Evolutionary conservation across 2,888 invertebrate species (phyloP).

Genomic region (Cantharis flavilabris): DNA sequence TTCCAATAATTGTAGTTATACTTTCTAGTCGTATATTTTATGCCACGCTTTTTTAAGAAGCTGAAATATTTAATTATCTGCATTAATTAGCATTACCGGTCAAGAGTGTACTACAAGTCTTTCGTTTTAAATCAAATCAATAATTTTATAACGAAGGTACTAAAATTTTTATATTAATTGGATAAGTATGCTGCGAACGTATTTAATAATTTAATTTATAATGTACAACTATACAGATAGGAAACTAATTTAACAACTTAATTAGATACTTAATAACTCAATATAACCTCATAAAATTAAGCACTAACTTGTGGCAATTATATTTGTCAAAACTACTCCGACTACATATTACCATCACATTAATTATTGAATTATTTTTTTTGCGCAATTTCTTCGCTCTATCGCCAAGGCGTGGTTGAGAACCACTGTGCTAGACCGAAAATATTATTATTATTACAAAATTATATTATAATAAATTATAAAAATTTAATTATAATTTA

Average conservation of each 20-base stretch:
- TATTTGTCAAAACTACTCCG: neutral
- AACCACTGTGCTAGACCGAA: neutral
- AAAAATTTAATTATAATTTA: neutral
- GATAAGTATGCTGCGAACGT: neutral
- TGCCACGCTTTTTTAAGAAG: conserved; percentile 9
- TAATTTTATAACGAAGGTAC: conserved; percentile 21
- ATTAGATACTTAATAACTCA: neutral
- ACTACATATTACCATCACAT: neutral
- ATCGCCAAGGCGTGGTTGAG: neutral
- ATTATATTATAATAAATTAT: neutral
- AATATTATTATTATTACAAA: neutral
- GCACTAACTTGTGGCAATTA: neutral
- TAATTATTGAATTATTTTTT: neutral
- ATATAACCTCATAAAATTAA: neutral
- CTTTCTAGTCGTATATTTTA: conserved; percentile 39
- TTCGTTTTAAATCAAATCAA: conserved; percentile 29
- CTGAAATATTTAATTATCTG: conserved; percentile 33
- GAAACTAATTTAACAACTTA: neutral
- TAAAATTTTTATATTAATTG: conserved; percentile 21
- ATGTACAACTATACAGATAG: neutral
- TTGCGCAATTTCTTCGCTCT: neutral
- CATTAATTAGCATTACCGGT: conserved; percentile 33
- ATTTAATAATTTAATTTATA: neutral
- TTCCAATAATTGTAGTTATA: conserved; percentile 36
- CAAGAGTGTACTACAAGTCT: conserved; percentile 15